Evolutionary conservation across 37 sponge, comb jelly and placozoan species (phyloP).

Genomic region (Ianthella basta): DNA sequence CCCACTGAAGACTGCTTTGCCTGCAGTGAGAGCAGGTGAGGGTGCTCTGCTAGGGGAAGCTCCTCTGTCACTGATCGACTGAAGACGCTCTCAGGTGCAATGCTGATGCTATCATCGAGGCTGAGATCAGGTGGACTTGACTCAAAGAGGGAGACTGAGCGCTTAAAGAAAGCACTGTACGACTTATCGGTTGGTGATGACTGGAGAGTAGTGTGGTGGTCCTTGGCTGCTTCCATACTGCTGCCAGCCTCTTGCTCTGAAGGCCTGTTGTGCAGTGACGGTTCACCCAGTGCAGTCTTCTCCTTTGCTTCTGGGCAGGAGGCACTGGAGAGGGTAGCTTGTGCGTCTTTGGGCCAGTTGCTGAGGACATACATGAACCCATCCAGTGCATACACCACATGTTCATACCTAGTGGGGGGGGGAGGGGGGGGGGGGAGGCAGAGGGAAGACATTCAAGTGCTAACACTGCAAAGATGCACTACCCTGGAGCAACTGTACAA

Average conservation of each 20-base stretch:
- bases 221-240: not conserved
- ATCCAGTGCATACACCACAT: constrained; percentile 82
- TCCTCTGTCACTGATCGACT: constrained; percentile 51
- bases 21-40: constrained; percentile 69
- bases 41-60: constrained; percentile 78
- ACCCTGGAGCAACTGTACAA: not conserved
- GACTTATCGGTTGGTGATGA: not conserved
- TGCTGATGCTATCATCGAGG: no score
- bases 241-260: no score
- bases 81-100: not conserved
- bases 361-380: constrained; percentile 66
- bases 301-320: not conserved
- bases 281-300: not conserved
- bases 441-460: no score
- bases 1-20: no score
- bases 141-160: constrained; percentile 15
- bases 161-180: constrained; percentile 11
- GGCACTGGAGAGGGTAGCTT: no score
- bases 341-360: constrained; percentile 63
- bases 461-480: not conserved
- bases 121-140: not conserved
- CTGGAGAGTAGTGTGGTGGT: not conserved
- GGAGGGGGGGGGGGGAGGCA: no score
- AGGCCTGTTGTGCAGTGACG: no score
- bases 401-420: constrained; percentile 69